These are phyloP conservation scores for Drosophila ustulata DNA, from an alignment of 2,888 invertebrate species.

Conservation along the genomic window DNA sequence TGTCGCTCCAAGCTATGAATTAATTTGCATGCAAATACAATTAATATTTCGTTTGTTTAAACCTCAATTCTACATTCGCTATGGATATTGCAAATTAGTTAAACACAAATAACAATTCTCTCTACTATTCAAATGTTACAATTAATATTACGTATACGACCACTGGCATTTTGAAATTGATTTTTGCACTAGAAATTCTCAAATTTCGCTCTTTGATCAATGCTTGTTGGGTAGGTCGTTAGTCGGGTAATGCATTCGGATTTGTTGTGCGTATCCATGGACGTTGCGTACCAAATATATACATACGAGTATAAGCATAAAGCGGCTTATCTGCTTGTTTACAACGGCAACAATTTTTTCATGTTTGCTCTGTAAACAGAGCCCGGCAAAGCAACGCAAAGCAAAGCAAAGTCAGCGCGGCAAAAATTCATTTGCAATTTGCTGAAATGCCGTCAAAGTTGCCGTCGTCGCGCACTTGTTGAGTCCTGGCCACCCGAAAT, in stretches of 20 bases:
- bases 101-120: background rate
- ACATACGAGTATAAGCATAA: slow-evolving; percentile 32
- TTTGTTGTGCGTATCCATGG: slow-evolving; percentile 4
- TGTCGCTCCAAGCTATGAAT: no score
- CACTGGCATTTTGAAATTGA: background rate
- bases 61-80: no score
- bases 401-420: slow-evolving; percentile 36
- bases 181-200: background rate
- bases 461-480: slow-evolving; percentile 65
- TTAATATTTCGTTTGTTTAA: no score
- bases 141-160: slow-evolving; percentile 6
- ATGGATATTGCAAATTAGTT: background rate
- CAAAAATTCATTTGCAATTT: slow-evolving; percentile 74
- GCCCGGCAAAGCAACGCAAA: slow-evolving; percentile 13
- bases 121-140: no score
- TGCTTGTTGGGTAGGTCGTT: background rate
- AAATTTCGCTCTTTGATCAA: background rate
- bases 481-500: slow-evolving; percentile 46
- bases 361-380: slow-evolving; percentile 71
- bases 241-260: slow-evolving; percentile 27
- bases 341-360: slow-evolving; percentile 63
- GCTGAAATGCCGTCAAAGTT: slow-evolving; percentile 11
- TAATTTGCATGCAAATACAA: no score
- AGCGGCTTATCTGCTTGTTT: slow-evolving; percentile 77
- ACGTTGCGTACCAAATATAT: slow-evolving; percentile 34